A percentile compares a stretch with the other conserved stretches of the same genome.
phyloP scores from a whole-genome alignment of 2,797 vertebrate genomes.

The Serranus cabrilla region DNA sequence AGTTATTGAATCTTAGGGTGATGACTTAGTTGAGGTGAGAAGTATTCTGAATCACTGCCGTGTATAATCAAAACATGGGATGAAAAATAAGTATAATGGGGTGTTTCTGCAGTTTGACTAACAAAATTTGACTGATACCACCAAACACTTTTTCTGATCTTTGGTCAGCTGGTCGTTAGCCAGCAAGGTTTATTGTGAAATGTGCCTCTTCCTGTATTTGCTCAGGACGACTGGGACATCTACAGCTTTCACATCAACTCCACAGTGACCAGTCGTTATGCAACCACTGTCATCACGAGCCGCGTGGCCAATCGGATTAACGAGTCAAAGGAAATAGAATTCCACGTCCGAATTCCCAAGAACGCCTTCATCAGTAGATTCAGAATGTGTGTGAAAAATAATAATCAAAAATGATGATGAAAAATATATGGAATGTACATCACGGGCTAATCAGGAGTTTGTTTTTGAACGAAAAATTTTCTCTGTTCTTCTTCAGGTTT shows the following conservation, averaged over 20 bases:
- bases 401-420: neutral
- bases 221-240: slow-evolving; percentile 85
- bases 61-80: neutral
- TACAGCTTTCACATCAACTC: slow-evolving; percentile 92
- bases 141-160: slow-evolving; percentile 41
- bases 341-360: slow-evolving; percentile 93
- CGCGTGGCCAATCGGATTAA: slow-evolving; percentile 88
- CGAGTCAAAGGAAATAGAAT: slow-evolving; percentile 84
- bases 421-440: neutral
- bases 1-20: neutral
- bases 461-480: neutral
- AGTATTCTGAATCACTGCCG: neutral
- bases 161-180: slow-evolving; percentile 43
- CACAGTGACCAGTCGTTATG: slow-evolving; percentile 90
- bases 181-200: slow-evolving; percentile 33
- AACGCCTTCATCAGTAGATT: slow-evolving; percentile 96
- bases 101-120: slow-evolving; percentile 52
- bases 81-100: slow-evolving; percentile 3
- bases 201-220: slow-evolving; percentile 40
- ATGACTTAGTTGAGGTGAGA: neutral
- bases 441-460: neutral
- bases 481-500: slow-evolving; percentile 76
- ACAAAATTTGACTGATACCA: slow-evolving; percentile 15
- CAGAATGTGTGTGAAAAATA: slow-evolving; percentile 88
- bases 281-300: slow-evolving; percentile 90